Evolutionary conservation across 2,113 vertebrate species (phyloP).

Genomic region (Pao palembangensis): DNA sequence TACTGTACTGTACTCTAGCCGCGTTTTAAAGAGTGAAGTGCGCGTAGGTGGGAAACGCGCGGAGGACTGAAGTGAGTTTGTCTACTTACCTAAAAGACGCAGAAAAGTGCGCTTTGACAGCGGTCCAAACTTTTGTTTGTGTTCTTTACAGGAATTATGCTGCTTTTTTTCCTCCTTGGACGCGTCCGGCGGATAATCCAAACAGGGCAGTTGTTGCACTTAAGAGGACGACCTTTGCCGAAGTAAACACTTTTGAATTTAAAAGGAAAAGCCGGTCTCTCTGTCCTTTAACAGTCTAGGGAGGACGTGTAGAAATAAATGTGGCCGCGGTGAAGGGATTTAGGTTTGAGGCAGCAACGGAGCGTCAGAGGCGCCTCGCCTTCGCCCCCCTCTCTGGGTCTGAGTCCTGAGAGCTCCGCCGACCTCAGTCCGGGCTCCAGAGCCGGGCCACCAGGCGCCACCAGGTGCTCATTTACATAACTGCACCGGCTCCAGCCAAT

Average conservation of each 20-base stretch:
- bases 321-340: too few relatives aligned
- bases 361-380: background rate
- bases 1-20: background rate
- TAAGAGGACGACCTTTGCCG: constrained; percentile 35
- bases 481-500: constrained; percentile 74
- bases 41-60: background rate
- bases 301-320: background rate
- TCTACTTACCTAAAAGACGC: constrained; percentile 65
- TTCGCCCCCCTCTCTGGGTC: constrained; percentile 10
- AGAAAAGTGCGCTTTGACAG: constrained; percentile 32
- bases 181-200: constrained; percentile 29
- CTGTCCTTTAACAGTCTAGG: background rate
- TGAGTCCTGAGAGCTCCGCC: constrained; percentile 9
- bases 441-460: constrained; percentile 62
- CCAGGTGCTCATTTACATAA: constrained; percentile 81
- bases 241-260: constrained; percentile 18
- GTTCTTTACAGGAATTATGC: background rate
- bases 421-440: constrained; percentile 29
- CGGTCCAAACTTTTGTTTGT: constrained; percentile 32
- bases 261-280: too few relatives aligned
- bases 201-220: constrained; percentile 16
- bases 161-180: background rate
- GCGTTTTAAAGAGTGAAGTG: constrained; percentile 21
- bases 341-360: background rate
- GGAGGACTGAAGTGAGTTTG: constrained; percentile 2